These are phyloP conservation scores for Athene noctua DNA, from an alignment of 2,113 vertebrate species.

Conservation along the genomic window DNA sequence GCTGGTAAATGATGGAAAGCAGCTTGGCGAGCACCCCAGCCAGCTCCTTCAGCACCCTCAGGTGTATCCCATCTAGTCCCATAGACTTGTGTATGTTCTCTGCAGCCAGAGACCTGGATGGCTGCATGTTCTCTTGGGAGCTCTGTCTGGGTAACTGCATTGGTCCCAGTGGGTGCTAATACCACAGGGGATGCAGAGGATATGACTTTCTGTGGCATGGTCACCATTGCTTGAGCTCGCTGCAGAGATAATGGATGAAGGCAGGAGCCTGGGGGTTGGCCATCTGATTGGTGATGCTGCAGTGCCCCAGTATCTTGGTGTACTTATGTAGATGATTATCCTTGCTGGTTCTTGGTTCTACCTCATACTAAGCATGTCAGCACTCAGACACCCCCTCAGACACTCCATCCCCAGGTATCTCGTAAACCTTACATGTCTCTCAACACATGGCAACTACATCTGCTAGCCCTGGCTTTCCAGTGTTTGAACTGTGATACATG, in stretches of 20 bases:
- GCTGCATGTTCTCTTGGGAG: background rate
- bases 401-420: background rate
- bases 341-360: background rate
- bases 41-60: too few relatives aligned
- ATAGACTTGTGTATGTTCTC: too few relatives aligned
- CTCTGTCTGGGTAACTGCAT: background rate
- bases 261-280: background rate
- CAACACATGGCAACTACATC: background rate
- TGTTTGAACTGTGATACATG: background rate
- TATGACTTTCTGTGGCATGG: background rate
- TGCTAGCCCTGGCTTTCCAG: background rate
- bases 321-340: background rate
- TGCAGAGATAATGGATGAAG: background rate
- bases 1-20: too few relatives aligned
- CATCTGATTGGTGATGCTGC: background rate
- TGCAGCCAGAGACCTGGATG: background rate
- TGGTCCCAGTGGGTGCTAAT: background rate
- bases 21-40: too few relatives aligned
- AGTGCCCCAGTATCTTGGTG: rapidly evolving
- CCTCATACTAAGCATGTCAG: background rate
- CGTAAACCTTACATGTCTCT: background rate
- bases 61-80: too few relatives aligned
- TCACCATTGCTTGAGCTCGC: background rate
- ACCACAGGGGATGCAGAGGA: background rate
- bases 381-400: background rate